Percentiles rank a stretch among this genome's conserved stretches.
Evolutionary conservation across 2,113 vertebrate species (phyloP).

Genomic region (Delphinapterus leucas): DNA sequence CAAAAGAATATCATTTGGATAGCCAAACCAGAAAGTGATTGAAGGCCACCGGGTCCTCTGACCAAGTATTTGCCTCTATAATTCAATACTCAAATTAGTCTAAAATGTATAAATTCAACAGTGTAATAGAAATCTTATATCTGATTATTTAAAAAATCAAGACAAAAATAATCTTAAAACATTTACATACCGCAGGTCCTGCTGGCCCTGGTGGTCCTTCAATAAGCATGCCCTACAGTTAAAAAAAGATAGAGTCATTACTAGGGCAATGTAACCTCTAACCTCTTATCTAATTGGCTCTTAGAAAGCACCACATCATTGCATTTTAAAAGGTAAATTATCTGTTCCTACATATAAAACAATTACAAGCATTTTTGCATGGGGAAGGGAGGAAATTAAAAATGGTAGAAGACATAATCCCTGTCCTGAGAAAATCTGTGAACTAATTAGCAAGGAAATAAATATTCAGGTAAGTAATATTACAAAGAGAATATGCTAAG

Average conservation of each 20-base stretch:
- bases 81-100: neutral
- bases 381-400: neutral
- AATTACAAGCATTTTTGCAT: neutral
- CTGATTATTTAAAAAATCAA: neutral
- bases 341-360: neutral
- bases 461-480: neutral
- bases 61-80: neutral
- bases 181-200: constrained; percentile 91
- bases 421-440: neutral
- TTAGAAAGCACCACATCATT: neutral
- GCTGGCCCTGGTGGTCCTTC: constrained; percentile 93
- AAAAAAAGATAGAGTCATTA: neutral
- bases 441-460: neutral
- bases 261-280: neutral
- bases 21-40: neutral
- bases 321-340: neutral
- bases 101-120: neutral
- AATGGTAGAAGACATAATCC: neutral
- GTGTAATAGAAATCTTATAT: neutral
- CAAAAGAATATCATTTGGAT: neutral
- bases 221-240: constrained; percentile 93
- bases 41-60: neutral
- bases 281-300: neutral
- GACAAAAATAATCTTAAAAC: constrained; percentile 30
- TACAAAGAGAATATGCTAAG: neutral